Conservation (phyloP, 2,113 vertebrate species). For the Aviceda subcristata region DNA sequence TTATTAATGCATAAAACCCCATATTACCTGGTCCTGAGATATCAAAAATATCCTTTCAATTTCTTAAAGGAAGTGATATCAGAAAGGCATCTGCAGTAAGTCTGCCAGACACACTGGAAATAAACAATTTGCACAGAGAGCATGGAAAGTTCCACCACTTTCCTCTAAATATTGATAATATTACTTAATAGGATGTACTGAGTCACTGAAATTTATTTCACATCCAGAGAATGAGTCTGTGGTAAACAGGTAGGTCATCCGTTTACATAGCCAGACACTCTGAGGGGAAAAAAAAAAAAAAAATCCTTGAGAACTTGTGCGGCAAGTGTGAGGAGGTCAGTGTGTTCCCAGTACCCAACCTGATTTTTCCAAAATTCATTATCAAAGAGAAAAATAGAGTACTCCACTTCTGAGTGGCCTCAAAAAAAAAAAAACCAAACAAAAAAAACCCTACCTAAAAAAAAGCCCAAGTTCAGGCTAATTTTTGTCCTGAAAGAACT, state of each 20-base stretch:
- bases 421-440: neutral
- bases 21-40: neutral
- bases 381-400: neutral
- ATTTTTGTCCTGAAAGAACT: neutral
- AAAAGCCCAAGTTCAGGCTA: neutral
- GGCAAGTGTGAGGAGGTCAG: neutral
- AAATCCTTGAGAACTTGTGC: neutral
- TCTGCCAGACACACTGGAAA: neutral
- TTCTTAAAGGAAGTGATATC: neutral
- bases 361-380: neutral
- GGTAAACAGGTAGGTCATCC: constrained; percentile 10
- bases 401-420: neutral
- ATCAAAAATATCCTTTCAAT: neutral
- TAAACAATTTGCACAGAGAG: neutral
- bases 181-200: neutral
- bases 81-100: neutral
- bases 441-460: neutral
- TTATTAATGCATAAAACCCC: neutral
- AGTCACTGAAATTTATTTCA: neutral
- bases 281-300: neutral
- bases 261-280: neutral
- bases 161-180: neutral
- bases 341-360: neutral
- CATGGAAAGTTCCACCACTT: neutral
- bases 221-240: neutral